phyloP scores from a whole-genome alignment of 2,113 vertebrate species.

The Gobius niger region DNA sequence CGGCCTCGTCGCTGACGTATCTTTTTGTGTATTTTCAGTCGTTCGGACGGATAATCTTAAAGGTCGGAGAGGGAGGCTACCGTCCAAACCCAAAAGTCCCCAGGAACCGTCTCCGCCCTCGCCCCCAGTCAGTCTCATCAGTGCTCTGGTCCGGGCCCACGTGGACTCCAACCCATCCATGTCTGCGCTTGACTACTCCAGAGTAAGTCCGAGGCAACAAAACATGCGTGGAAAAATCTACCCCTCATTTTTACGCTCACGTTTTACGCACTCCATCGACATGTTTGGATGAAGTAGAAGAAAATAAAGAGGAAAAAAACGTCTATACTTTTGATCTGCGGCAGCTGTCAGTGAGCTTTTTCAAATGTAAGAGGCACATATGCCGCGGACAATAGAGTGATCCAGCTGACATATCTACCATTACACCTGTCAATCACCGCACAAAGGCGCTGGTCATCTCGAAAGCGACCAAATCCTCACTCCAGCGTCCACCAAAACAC shows the following conservation, averaged over 20 bases:
- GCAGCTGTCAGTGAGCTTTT: slow-evolving; percentile 4
- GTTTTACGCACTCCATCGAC: not conserved
- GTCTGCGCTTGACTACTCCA: slow-evolving; percentile 96
- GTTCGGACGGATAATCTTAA: slow-evolving; percentile 97
- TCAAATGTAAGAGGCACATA: not conserved
- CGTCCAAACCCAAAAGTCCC: slow-evolving; percentile 98
- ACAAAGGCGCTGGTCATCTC: slow-evolving; percentile 1
- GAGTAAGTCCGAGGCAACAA: slow-evolving; percentile 80
- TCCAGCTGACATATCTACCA: slow-evolving; percentile 5
- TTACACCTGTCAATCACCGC: slow-evolving; percentile 9
- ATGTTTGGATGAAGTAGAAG: not conserved
- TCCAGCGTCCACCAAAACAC: slow-evolving; percentile 79
- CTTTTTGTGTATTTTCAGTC: slow-evolving; percentile 78
- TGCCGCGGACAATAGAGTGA: not conserved
- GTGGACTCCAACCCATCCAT: slow-evolving; percentile 99
- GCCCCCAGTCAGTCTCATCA: slow-evolving; percentile 97
- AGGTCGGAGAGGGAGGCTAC: slow-evolving; percentile 94
- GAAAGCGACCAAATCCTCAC: slow-evolving; percentile 72
- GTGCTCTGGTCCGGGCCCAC: slow-evolving; percentile 95
- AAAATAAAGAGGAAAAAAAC: not conserved
- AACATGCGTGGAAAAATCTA: not conserved
- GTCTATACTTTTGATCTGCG: not conserved
- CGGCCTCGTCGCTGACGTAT: not conserved
- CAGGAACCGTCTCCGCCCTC: slow-evolving; percentile 96
- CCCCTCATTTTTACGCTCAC: not conserved